Evolutionary conservation across 92 coral and sea anemone species (phyloP), one percentile per base, ranked within the genome.

Genomic region (Bergia sp.): DNA sequence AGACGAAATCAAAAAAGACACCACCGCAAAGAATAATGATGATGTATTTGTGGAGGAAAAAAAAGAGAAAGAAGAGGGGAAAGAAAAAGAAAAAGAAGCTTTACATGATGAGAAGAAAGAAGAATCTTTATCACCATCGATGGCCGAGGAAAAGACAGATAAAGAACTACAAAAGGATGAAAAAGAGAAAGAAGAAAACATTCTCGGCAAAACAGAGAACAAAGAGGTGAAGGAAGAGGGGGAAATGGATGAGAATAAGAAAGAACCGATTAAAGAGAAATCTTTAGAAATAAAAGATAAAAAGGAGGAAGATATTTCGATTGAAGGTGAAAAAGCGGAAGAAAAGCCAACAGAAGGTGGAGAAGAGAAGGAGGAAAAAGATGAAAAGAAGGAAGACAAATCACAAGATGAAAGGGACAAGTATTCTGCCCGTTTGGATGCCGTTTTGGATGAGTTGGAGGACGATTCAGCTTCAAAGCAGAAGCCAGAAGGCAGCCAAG

Each of bases 381-480:
- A 85, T 7, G 75, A 89, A 42, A 86, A 77, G 65, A 69, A 80
- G 53, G 82, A 88, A 15, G 66, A 36, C 29, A 50, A 91, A 65
- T 23, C 47, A 2, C 64, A 88, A 71, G 79, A 84, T 44, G 78
- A 84, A 44, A 44, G 85, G 18, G 99, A 96, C 89, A 96, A 95
- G 73, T 96, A 96, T 49, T 96, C 99, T 12, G 75, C 98, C 36
- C 96, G 98, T 65, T 90, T 96, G 40, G 99, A 96, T 88, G 93
- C 93, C 49, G 96, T 96, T 23, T 84, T 96, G n/a, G 87, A 83
- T 29, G 78, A 69, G 39, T 58, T 84, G 58, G 87, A 84, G 43
- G 78, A 71, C 29, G 76, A 82, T 44, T 41, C 86, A 6, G 86
- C 86, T 41, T 41, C 86, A 16, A 86, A 44, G 82, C 85, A 55